Evolutionary conservation across 2,888 invertebrate species (phyloP).

Genomic region (Rutpela maculata): DNA sequence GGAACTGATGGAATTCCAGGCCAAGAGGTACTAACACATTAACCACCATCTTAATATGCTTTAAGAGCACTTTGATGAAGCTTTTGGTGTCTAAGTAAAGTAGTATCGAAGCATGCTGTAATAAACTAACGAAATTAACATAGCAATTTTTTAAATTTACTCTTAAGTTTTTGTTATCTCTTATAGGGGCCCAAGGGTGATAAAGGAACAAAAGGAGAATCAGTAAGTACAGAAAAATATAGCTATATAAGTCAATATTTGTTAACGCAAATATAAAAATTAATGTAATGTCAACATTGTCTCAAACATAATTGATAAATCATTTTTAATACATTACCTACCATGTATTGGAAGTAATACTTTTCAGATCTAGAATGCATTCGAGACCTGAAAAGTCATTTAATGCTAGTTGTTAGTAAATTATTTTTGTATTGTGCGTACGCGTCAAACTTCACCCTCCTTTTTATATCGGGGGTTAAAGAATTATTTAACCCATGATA

Average conservation of each 20-base stretch:
- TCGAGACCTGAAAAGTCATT: no score
- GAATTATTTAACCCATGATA: no score
- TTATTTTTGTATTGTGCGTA: no score
- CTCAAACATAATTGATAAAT: no score
- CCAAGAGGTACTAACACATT: constrained; percentile 82
- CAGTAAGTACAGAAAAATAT: constrained; percentile 80
- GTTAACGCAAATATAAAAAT: not conserved
- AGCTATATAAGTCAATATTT: not conserved
- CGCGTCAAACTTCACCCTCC: no score
- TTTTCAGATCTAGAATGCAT: no score
- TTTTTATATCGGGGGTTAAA: no score
- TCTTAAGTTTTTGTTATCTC: constrained; percentile 21
- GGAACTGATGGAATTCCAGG: constrained; percentile 96
- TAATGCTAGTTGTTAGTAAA: no score
- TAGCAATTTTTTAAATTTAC: not conserved
- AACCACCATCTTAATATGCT: constrained; percentile 35
- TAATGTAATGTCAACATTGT: not conserved
- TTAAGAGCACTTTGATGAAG: not conserved
- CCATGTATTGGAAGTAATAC: no score
- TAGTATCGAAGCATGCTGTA: constrained; percentile 17
- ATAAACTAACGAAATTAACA: not conserved
- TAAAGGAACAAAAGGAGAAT: constrained; percentile 90
- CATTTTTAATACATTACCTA: no score
- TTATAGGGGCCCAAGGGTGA: constrained; percentile 92
- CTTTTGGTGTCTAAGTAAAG: constrained; percentile 11